Percentiles rank a stretch among this genome's conserved stretches.
Evolutionary conservation across 2,113 vertebrate species (phyloP).

Genomic region (Melanerpes aurifrons): DNA sequence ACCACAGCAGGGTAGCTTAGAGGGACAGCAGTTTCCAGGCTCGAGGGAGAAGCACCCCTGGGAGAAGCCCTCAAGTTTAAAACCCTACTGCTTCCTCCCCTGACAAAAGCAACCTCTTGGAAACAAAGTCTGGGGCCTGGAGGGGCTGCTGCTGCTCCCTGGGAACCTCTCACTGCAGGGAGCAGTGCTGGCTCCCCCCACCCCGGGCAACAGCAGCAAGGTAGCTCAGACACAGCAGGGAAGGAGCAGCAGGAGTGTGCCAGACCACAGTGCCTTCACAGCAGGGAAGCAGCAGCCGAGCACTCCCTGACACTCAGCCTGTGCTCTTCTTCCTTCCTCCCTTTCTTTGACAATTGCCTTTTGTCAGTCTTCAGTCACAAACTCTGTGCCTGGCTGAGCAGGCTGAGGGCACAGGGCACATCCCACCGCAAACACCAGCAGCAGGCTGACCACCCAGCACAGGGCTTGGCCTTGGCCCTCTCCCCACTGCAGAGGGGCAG

Average conservation of each 20-base stretch:
- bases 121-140: background rate
- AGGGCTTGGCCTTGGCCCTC: background rate
- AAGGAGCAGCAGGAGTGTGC: background rate
- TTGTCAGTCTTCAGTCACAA: background rate
- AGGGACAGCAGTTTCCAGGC: background rate
- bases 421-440: fast-evolving
- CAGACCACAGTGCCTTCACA: background rate
- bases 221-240: background rate
- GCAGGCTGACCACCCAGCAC: too few relatives aligned
- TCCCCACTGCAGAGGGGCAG: background rate
- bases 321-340: too few relatives aligned
- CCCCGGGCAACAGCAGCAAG: background rate
- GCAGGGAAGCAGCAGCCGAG: background rate
- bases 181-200: background rate
- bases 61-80: background rate
- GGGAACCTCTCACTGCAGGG: fast-evolving
- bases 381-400: too few relatives aligned
- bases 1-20: background rate
- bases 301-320: background rate
- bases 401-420: background rate
- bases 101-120: background rate
- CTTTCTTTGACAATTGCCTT: background rate
- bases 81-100: background rate
- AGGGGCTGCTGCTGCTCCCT: background rate
- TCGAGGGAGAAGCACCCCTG: fast-evolving